A percentile compares a stretch with the other conserved stretches of the same genome.
Conservation (phyloP, 1,140 invertebrate genomes). For the Microplitis demolitor region DNA sequence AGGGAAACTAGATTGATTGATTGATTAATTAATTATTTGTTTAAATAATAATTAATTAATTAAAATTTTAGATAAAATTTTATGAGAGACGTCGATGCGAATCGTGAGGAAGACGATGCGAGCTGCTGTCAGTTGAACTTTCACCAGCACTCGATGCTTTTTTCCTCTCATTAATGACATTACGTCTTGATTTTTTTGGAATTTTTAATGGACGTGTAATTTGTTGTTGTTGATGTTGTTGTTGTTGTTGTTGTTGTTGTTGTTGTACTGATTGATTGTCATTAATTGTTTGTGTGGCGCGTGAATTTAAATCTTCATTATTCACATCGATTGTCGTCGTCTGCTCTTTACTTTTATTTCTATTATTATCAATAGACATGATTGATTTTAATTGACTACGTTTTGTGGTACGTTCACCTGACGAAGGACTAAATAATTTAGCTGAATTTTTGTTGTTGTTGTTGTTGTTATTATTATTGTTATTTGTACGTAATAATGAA, state of each 20-base stretch:
- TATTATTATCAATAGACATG: slow-evolving; percentile 28
- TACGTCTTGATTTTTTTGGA: slow-evolving; percentile 26
- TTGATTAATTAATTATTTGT: neutral
- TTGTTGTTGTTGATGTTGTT: slow-evolving; percentile 36
- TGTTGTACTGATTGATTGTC: slow-evolving; percentile 25
- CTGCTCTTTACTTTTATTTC: no score
- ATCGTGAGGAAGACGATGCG: slow-evolving; percentile 51
- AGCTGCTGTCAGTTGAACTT: slow-evolving; percentile 6
- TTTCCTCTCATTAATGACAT: slow-evolving; percentile 34
- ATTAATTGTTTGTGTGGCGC: slow-evolving; percentile 40
- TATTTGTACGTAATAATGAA: slow-evolving; percentile 56
- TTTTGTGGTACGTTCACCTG: no score
- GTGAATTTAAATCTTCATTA: neutral
- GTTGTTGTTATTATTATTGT: slow-evolving; percentile 41
- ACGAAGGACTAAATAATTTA: no score
- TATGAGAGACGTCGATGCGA: slow-evolving; percentile 49
- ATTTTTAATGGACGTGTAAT: slow-evolving; percentile 37
- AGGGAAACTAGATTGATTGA: no score
- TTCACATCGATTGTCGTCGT: slow-evolving; percentile 25
- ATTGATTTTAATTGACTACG: slow-evolving; percentile 42
- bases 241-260: slow-evolving; percentile 1
- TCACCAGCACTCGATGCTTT: slow-evolving; percentile 23
- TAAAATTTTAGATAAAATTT: slow-evolving; percentile 1
- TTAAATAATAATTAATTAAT: neutral
- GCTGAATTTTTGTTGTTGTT: slow-evolving; percentile 7